Evolutionary conservation across 35 echinoderm and acorn worm species (phyloP).

Genomic region (Apostichopus parvimensis): DNA sequence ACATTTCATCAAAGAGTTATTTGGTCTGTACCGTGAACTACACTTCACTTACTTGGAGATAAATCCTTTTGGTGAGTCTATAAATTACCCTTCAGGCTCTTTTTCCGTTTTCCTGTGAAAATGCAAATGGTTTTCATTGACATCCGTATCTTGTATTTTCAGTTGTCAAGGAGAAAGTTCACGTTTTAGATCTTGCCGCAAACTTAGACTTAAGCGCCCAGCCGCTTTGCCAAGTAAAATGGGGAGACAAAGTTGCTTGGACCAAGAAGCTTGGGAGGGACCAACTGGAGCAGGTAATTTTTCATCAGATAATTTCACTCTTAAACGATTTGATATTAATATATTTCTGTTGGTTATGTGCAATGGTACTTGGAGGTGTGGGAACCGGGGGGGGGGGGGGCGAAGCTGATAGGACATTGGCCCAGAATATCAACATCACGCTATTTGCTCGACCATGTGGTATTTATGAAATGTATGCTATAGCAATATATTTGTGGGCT

Average conservation of each 20-base stretch:
- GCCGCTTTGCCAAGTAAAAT: conserved; percentile 66
- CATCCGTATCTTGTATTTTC: background rate
- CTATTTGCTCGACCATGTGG: too few species aligned
- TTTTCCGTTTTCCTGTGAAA: too few species aligned
- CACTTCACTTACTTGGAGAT: conserved; percentile 76
- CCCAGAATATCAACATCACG: too few species aligned
- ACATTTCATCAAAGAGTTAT: conserved; percentile 56
- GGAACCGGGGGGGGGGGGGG: too few species aligned
- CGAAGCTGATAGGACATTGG: too few species aligned
- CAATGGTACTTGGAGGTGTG: too few species aligned
- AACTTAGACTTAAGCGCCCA: conserved; percentile 66
- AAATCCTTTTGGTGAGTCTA: conserved; percentile 68
- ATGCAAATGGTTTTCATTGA: too few species aligned
- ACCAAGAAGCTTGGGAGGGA: conserved; percentile 51
- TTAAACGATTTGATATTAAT: too few species aligned
- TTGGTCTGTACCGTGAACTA: conserved; percentile 59
- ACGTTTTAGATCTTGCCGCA: conserved; percentile 67
- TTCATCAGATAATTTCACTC: too few species aligned
- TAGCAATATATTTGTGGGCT: too few species aligned
- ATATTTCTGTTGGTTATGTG: too few species aligned
- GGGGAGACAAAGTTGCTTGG: conserved; percentile 51
- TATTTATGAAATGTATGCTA: too few species aligned
- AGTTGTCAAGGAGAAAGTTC: conserved; percentile 59
- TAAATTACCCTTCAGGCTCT: background rate
- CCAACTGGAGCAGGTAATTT: conserved; percentile 11